Evolutionary conservation across 92 coral and sea anemone genomes (phyloP), one percentile per base, ranked within the genome.

Genomic region (Hydrozoanthus gracilis): DNA sequence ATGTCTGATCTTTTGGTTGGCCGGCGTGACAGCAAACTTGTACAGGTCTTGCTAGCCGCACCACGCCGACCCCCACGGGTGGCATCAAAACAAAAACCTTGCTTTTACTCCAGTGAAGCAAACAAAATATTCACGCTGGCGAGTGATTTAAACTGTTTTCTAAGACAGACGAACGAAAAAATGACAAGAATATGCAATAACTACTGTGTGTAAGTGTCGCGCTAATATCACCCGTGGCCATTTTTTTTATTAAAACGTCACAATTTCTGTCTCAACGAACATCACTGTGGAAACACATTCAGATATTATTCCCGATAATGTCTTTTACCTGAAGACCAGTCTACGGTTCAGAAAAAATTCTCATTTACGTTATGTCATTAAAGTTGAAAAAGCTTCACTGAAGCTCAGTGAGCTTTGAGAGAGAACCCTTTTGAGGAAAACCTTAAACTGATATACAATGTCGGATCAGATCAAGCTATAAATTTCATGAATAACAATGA

Each of bases 61-160:
- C 85, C 85, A 80, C 85, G 85, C 85, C 74, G 60, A 80, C 64
- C 72, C 39, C 60, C 64, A 60, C 85, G 85, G 85, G 85, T 80
- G 74, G 51, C 61, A 17, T 48, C 69, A 9, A 65, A 68, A 27
- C 10, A 68, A 66, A 46, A 65, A 80, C 74, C 52, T 79, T 48
- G 44, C 46, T 62, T 79, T 64, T 16, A 4, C 17, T 77, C 82
- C 13, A 2, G 44, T 56, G 82, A 39, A 77, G 56, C 44, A 77
- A 56, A 47, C 51, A 62, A 50, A 64, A 79, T 65, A 62, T 79
- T 48, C 55, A 17, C 47, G 56, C 85, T 16, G 85, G 73, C 48
- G 13, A 64, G 4, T 47, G 14, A 79, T 44, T 60, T 14, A 46
- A 79, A 64, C 13, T 8, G 3, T 12, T 20, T n/a, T 64, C 48